Evolutionary conservation across 1,140 invertebrate species (phyloP), one percentile per base, ranked within the genome.

Genomic region (Zaprionus tsacasi): DNA sequence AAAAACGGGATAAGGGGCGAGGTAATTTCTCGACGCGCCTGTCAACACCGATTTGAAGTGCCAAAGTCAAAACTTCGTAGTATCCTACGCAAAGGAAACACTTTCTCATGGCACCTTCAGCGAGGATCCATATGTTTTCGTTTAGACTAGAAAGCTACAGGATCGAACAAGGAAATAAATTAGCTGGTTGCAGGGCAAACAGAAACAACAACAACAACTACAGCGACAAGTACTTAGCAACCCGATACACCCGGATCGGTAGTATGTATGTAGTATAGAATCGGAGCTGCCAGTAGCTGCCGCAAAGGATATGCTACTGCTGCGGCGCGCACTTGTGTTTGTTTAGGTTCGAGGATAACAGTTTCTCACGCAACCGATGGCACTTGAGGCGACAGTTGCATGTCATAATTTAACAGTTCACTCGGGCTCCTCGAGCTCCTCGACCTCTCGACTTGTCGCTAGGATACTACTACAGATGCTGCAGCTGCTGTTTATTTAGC

Each of bases 41-140:
- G 85, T 89, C 85, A 89, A 89, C 85, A 89, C 81, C 85, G 79
- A 89, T 80, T 77, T 89, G 54, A 87, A 89, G 86, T 89, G 81
- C 48, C 48, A 64, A 30, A 68, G 30, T 55, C 40, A 48, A 43
- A 50, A 50, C 27, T 6, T 30, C 27, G 27, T 30, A 30, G 3
- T 30, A 30, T 30, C 3, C 27, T 30, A 0, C 3, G 4, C 27
- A 2, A 30, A 30, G 6, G 50, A 33, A 54, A 50, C 52, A 55
- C 72, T 57, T 66, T 77, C 65, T 36, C 71, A 38, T 30, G 15
- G 17, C 45, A 50, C 15, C 45, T 50, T 45, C 2, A 8, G 40
- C 17, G 17, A 10, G 5, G 17, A 35, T n/a, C 57, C 75, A 77
- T 76, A 43, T 89, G 85, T 80, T 88, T 72, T 7, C 55, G 63